Base-by-base conservation (phyloP, 1,140 invertebrate genomes). In the Berghia stephanieae region DNA sequence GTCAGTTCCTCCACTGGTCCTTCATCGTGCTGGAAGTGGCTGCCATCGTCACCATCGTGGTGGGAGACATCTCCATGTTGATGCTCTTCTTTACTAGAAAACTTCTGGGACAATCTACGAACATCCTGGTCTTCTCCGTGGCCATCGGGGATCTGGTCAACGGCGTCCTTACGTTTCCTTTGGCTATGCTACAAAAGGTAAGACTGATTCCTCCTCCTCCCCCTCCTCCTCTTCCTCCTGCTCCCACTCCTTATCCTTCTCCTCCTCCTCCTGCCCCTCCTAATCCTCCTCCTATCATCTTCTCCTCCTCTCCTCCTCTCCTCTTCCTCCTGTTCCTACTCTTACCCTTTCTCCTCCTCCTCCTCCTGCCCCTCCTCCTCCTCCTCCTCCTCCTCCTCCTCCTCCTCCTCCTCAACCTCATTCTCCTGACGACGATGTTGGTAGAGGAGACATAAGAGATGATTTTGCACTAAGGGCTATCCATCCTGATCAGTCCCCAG, bases 71-170 rank as follows among this genome's bases (percentile, higher is more conserved):
- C 36, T 79, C 68, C 31, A 75, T 82, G 67, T 69, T 82, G 38
- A 78, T 82, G 71, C 69, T 82, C 73, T 82, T 79, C 76, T 82
- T 82, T 69, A 82, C 79, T 34, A 60, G 83, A 27, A 82, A 83
- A 55, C 78, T 85, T 44, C 74, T 85, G 21, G 84, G 84, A 40
- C 80, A 83, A 71, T 83, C 83, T 49, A 85, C 84, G 21, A 84
- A 84, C 68, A 83, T 84, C 40, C 80, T 85, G 27, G 83, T 85
- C 10, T 84, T 85, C 68, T 85, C 84, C 3, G 81, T 85, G 40
- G 82, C 81, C 27, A 78, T 80, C 21, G 81, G 82, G 2, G 84
- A 85, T 75, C 79, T 83, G 3, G 49, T 84, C 21, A 80, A 81
- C 21, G 84, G 79, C 31, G 27, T 80, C 4, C 21, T 84, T 16